Conservation (phyloP, 2,113 vertebrate species). For the Lepidothrix coronata region DNA sequence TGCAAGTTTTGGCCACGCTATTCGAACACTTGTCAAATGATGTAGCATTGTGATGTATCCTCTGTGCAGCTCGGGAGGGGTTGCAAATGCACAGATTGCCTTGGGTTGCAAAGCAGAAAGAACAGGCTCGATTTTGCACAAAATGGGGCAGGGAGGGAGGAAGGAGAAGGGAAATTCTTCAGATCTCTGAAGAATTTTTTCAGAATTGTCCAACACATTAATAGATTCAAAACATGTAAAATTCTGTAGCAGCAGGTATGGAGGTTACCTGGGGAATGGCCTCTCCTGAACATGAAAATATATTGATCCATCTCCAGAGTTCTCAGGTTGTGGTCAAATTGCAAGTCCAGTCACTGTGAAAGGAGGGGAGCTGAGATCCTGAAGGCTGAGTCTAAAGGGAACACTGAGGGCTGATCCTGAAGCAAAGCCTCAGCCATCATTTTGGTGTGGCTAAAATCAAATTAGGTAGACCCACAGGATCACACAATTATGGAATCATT, state of each 20-base stretch:
- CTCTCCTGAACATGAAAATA: not conserved
- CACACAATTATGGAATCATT: not conserved
- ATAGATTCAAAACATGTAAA: not conserved
- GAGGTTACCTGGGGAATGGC: not conserved
- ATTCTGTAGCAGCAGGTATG: not conserved
- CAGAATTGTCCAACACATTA: not conserved
- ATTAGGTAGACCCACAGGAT: not conserved
- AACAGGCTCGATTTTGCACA: not conserved
- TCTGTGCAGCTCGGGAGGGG: not conserved
- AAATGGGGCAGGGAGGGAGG: not conserved
- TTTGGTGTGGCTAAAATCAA: not conserved
- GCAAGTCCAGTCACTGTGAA: not conserved
- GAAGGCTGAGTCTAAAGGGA: not conserved
- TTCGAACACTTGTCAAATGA: not conserved
- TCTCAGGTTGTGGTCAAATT: not conserved
- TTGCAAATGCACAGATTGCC: not conserved
- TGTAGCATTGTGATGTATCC: not conserved
- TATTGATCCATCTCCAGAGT: not conserved
- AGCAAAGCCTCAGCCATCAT: not conserved
- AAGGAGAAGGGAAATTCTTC: not conserved
- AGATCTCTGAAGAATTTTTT: not conserved
- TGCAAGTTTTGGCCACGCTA: rapidly evolving
- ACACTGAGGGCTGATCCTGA: not conserved
- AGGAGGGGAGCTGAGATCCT: not conserved
- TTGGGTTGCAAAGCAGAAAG: not conserved